Evolutionary conservation across 2,113 vertebrate genomes (phyloP).

Genomic region (Chelonoidis abingdonii): DNA sequence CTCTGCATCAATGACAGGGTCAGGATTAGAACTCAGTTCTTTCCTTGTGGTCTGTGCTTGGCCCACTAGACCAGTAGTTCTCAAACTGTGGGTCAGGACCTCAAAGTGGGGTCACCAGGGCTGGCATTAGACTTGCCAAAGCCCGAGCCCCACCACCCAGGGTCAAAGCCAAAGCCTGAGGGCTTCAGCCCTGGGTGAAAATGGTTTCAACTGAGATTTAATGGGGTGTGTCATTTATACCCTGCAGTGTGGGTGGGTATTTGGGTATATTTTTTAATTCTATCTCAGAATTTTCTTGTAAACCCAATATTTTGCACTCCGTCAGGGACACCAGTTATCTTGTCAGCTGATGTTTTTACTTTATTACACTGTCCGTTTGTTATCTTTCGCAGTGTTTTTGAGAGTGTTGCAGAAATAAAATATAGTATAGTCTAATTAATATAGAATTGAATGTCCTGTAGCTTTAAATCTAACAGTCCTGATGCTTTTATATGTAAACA

Average conservation of each 20-base stretch:
- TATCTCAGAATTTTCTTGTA: neutral
- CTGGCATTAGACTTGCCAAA: too few relatives aligned
- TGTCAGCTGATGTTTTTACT: neutral
- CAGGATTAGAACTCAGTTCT: neutral
- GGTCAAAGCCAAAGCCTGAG: too few relatives aligned
- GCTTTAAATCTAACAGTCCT: constrained; percentile 63
- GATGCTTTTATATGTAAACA: neutral
- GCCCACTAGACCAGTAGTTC: neutral
- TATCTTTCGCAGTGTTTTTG: neutral
- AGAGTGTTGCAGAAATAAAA: neutral
- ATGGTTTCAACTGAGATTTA: neutral
- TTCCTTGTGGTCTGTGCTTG: neutral
- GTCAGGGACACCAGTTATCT: rapidly evolving
- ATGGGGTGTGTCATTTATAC: neutral
- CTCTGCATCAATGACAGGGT: neutral
- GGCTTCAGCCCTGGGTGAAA: neutral
- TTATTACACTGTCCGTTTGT: neutral
- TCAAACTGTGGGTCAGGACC: too few relatives aligned
- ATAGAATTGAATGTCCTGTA: constrained; percentile 12
- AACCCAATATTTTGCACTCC: rapidly evolving
- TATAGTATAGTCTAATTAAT: rapidly evolving
- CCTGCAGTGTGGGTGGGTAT: neutral
- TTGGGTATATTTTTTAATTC: neutral
- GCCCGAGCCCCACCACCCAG: too few relatives aligned
- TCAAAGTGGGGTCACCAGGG: too few relatives aligned